Evolutionary conservation across 2,113 vertebrate genomes (phyloP).

Genomic region (Otocyon megalotis): DNA sequence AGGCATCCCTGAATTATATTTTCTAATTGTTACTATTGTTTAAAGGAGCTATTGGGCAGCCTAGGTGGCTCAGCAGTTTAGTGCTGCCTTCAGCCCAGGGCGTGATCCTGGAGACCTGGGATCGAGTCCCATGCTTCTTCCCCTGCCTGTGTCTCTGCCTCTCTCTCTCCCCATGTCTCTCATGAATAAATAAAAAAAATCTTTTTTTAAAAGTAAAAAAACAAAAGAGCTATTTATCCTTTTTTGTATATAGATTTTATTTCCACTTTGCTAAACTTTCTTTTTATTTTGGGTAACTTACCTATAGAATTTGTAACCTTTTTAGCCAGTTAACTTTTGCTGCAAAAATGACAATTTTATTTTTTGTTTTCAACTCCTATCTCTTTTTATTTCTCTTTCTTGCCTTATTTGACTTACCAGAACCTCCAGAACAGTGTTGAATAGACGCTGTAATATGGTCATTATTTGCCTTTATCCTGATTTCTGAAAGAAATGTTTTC

Average conservation of each 20-base stretch:
- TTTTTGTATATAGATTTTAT: neutral
- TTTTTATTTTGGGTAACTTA: neutral
- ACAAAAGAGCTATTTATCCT: neutral
- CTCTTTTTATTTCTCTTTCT: neutral
- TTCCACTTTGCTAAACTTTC: neutral
- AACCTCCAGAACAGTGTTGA: neutral
- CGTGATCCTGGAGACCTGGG: no score
- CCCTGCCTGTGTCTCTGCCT: no score
- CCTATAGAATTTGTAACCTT: neutral
- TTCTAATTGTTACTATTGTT: neutral
- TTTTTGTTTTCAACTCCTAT: neutral
- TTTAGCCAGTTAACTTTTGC: neutral
- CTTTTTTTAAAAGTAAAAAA: no score
- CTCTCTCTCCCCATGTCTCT: no score
- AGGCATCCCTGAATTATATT: neutral
- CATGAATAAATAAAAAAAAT: no score
- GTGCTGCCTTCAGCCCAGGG: no score
- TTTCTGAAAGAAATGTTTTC: constrained; percentile 33
- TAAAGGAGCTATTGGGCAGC: neutral
- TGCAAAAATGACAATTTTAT: neutral
- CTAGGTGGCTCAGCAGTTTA: no score
- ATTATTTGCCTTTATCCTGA: neutral
- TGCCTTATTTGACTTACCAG: neutral
- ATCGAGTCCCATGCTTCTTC: no score
- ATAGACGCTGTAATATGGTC: neutral